These are phyloP conservation scores for Laticauda laticaudata DNA, from an alignment of 2,113 vertebrate species.

Conservation along the genomic window DNA sequence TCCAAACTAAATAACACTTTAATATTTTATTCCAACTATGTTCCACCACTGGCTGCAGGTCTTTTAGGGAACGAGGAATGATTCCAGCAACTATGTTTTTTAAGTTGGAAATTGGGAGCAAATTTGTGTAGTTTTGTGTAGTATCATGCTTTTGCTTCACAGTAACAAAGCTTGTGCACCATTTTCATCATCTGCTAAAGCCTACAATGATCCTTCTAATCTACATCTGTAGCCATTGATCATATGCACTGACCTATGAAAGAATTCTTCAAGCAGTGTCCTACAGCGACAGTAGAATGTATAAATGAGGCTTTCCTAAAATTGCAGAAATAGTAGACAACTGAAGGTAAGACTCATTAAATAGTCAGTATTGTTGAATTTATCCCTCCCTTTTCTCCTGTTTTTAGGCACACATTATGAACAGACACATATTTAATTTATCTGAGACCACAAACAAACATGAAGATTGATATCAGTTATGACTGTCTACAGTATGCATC, in stretches of 20 bases:
- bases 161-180: neutral
- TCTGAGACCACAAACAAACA: neutral
- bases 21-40: neutral
- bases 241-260: neutral
- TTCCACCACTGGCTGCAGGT: neutral
- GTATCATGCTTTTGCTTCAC: neutral
- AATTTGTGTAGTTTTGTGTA: neutral
- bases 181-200: neutral
- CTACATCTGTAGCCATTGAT: neutral
- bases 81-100: neutral
- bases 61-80: neutral
- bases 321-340: neutral
- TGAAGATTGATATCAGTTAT: neutral
- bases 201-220: neutral
- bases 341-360: neutral
- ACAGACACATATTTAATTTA: neutral
- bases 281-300: neutral
- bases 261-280: neutral
- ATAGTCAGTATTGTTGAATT: neutral
- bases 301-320: neutral
- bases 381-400: neutral
- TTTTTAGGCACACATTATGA: neutral
- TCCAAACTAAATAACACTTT: neutral
- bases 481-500: neutral
- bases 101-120: neutral